Percentiles rank a stretch among this genome's conserved stretches.
phyloP scores from a whole-genome alignment of 2,113 vertebrate genomes.

The Pollimyrus isidori region DNA sequence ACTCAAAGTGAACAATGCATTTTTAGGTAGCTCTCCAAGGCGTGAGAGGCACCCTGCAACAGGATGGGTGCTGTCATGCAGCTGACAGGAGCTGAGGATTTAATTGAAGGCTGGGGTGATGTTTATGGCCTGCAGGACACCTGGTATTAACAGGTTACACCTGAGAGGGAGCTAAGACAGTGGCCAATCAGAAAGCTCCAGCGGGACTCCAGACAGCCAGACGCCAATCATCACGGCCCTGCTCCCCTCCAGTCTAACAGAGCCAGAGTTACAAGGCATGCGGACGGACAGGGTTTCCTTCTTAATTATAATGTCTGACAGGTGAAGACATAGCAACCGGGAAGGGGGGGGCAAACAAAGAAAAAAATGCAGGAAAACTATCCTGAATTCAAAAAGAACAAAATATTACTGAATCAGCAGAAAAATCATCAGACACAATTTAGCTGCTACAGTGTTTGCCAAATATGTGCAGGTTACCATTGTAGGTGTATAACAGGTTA shows the following conservation, averaged over 20 bases:
- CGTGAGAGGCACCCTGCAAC: neutral
- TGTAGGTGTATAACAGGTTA: neutral
- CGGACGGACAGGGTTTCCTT: constrained; percentile 49
- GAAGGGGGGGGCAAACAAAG: constrained; percentile 57
- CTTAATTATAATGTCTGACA: constrained; percentile 68
- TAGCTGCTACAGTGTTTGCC: neutral
- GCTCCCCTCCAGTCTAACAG: constrained; percentile 54
- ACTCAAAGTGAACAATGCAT: neutral
- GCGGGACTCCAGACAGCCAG: constrained; percentile 47
- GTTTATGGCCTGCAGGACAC: constrained; percentile 53
- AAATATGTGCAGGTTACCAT: neutral
- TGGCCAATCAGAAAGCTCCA: constrained; percentile 57
- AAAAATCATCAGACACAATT: neutral
- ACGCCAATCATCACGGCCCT: constrained; percentile 35
- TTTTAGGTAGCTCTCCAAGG: neutral
- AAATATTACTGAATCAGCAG: neutral
- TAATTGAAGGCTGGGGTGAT: constrained; percentile 56
- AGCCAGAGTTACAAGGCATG: constrained; percentile 49
- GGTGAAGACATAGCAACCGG: constrained; percentile 53
- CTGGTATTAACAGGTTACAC: constrained; percentile 51
- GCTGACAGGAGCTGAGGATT: constrained; percentile 51
- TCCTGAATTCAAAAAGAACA: neutral
- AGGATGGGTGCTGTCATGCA: constrained; percentile 43
- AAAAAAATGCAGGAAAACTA: neutral
- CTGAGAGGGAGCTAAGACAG: constrained; percentile 34